Conservation (phyloP, 1,140 invertebrate species). For the Drosophila willistoni region DNA sequence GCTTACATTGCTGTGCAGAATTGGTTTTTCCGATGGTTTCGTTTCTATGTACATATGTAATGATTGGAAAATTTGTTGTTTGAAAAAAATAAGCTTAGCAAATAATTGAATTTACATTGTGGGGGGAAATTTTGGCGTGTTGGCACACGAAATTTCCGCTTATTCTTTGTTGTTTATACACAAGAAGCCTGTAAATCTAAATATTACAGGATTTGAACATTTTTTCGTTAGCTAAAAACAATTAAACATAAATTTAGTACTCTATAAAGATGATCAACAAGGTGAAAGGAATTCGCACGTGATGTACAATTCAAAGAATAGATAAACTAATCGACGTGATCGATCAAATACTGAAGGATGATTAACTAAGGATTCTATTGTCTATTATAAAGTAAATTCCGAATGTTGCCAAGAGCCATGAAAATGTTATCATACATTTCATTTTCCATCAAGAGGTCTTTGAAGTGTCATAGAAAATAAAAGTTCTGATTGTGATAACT, state of each 20-base stretch:
- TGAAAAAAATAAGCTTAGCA: not conserved
- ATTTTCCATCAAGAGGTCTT: not conserved
- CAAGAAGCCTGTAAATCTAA: not conserved
- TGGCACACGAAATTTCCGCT: not conserved
- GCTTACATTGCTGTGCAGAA: slow-evolving; percentile 5
- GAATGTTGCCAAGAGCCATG: too few relatives aligned
- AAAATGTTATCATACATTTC: not conserved
- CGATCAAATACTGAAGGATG: too few relatives aligned
- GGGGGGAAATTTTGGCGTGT: not conserved
- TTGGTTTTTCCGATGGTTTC: not conserved
- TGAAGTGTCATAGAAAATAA: not conserved
- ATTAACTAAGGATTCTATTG: too few relatives aligned
- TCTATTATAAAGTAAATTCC: too few relatives aligned
- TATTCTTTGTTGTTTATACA: not conserved
- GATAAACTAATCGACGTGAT: too few relatives aligned
- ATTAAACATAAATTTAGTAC: too few relatives aligned
- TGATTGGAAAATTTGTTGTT: not conserved
- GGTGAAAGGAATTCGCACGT: too few relatives aligned
- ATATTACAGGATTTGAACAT: not conserved
- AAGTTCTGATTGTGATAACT: not conserved
- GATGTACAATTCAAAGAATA: too few relatives aligned
- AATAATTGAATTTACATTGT: not conserved
- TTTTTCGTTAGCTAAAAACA: not conserved
- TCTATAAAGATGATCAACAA: too few relatives aligned
- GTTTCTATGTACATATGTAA: not conserved